Percentiles rank a stretch among this genome's conserved stretches.
phyloP scores from a whole-genome alignment of 2,113 vertebrate species.

The Monarcha castaneiventris region DNA sequence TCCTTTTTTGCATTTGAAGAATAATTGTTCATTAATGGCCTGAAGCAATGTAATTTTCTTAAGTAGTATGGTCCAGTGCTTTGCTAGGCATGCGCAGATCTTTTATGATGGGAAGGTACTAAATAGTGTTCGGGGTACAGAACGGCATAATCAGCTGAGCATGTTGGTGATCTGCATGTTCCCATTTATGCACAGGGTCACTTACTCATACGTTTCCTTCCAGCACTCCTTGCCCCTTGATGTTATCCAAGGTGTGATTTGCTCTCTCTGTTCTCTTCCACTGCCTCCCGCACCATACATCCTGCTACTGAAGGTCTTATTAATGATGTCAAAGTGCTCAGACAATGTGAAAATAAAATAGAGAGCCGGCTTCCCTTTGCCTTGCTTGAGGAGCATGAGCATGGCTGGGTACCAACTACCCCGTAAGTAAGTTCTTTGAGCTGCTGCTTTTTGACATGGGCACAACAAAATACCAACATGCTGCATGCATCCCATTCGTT shows the following conservation, averaged over 20 bases:
- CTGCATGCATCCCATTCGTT: not conserved
- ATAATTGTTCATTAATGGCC: not conserved
- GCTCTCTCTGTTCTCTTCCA: not conserved
- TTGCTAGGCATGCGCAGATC: not conserved
- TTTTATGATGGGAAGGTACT: not conserved
- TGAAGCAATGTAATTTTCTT: not conserved
- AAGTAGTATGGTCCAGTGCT: not conserved
- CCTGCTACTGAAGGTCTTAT: not conserved
- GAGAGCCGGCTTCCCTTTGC: not conserved
- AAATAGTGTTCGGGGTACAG: rapidly evolving
- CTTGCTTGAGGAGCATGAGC: not conserved
- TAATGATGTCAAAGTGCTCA: not conserved
- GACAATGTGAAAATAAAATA: not conserved
- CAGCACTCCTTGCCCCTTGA: not conserved
- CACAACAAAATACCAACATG: not conserved
- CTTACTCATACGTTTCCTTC: not conserved
- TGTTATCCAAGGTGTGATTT: not conserved
- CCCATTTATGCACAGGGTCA: not conserved
- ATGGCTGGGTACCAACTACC: not conserved
- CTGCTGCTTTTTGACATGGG: not conserved
- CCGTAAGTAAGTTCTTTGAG: not conserved
- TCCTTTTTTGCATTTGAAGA: not conserved
- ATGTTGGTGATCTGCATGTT: not conserved
- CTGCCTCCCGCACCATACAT: not conserved
- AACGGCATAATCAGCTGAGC: not conserved